phyloP scores from a whole-genome alignment of 92 coral and sea anemone genomes.

The Parazoanthus swiftii region DNA sequence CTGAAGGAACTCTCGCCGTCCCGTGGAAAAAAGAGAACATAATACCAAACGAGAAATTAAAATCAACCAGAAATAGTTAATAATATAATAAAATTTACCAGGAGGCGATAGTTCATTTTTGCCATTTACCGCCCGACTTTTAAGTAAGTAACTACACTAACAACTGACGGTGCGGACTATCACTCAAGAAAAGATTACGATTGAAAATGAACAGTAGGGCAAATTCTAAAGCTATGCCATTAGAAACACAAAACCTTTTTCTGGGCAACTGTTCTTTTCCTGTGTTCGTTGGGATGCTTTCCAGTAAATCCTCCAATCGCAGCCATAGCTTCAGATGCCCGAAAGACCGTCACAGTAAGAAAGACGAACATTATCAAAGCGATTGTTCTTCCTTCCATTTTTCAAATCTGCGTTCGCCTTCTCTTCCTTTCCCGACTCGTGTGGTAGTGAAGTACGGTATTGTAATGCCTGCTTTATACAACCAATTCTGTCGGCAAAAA shows the following conservation, averaged over 20 bases:
- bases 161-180: too few relatives aligned
- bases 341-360: background rate
- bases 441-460: background rate
- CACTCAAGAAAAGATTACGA: background rate
- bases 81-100: too few relatives aligned
- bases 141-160: background rate
- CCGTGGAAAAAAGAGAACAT: too few relatives aligned
- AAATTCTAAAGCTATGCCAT: background rate
- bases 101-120: too few relatives aligned
- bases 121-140: background rate
- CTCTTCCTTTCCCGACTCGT: background rate
- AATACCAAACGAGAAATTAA: too few relatives aligned
- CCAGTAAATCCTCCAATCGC: slow-evolving; percentile 13
- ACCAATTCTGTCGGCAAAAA: slow-evolving; percentile 13
- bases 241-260: slow-evolving; percentile 17
- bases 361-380: slow-evolving; percentile 4
- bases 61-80: too few relatives aligned
- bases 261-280: slow-evolving; percentile 21
- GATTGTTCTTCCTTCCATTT: slow-evolving; percentile 9
- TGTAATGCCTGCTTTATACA: slow-evolving; percentile 14
- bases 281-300: background rate
- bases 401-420: background rate
- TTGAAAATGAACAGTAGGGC: background rate
- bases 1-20: too few relatives aligned
- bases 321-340: background rate